phyloP scores from a whole-genome alignment of 2,797 vertebrate genomes.

The Crax fasciolata region DNA sequence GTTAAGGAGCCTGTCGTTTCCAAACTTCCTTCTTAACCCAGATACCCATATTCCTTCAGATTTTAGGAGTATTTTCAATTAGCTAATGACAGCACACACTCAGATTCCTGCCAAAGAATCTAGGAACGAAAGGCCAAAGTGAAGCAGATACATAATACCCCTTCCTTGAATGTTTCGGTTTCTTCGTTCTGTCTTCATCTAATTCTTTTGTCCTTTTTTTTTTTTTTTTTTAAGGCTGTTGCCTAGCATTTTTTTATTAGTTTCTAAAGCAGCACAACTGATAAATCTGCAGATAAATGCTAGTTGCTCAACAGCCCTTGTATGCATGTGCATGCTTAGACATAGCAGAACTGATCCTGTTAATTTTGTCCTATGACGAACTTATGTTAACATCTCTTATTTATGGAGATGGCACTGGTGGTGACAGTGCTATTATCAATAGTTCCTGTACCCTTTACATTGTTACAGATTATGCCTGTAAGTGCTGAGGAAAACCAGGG shows the following conservation, averaged over 20 bases:
- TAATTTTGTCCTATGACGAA: constrained; percentile 34
- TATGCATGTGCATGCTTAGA: not conserved
- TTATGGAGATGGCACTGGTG: constrained; percentile 11
- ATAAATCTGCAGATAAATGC: not conserved
- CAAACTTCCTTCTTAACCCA: not conserved
- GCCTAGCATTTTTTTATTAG: constrained; percentile 39
- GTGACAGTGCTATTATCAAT: constrained; percentile 19
- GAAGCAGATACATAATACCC: rapidly evolving
- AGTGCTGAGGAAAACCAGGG: constrained; percentile 51
- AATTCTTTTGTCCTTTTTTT: constrained; percentile 39
- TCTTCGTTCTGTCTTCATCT: not conserved
- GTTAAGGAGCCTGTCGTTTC: not conserved
- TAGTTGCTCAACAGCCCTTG: not conserved
- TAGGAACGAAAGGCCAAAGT: not conserved
- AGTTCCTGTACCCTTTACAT: not conserved
- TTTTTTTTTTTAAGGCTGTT: constrained; percentile 22
- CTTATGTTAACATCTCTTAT: not conserved
- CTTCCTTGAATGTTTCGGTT: not conserved
- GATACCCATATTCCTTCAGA: not conserved
- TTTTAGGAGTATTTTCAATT: not conserved
- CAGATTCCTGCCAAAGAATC: not conserved
- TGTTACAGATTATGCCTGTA: constrained; percentile 26
- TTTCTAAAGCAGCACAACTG: constrained; percentile 30
- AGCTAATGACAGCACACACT: not conserved
- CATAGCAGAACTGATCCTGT: constrained; percentile 36